Evolutionary conservation across 2,113 vertebrate genomes (phyloP).

Genomic region (Columba janthina): DNA sequence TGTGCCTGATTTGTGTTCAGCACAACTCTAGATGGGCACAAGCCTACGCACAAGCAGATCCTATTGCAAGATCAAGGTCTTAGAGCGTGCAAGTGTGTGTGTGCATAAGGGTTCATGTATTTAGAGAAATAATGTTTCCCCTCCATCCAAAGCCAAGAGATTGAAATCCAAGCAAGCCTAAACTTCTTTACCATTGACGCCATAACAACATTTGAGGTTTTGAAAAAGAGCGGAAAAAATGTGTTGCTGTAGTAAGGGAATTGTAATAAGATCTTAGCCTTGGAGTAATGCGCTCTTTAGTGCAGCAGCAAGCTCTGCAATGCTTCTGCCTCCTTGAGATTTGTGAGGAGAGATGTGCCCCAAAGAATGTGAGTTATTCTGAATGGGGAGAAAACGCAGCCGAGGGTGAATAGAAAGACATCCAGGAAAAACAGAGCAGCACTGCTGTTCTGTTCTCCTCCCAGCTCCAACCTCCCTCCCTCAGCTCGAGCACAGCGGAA

Average conservation of each 20-base stretch:
- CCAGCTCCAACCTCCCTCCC: background rate
- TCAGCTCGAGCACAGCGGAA: background rate
- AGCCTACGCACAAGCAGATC: background rate
- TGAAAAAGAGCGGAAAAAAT: slow-evolving; percentile 37
- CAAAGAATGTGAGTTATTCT: slow-evolving; percentile 31
- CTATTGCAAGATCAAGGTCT: background rate
- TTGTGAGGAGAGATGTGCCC: slow-evolving; percentile 54
- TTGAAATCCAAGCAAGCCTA: slow-evolving; percentile 57
- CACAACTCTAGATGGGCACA: background rate
- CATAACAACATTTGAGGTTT: slow-evolving; percentile 69
- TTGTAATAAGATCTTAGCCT: slow-evolving; percentile 55
- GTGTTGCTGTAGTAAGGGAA: slow-evolving; percentile 58
- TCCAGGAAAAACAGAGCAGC: slow-evolving; percentile 48
- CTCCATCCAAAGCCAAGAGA: slow-evolving; percentile 28
- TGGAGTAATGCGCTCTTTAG: background rate
- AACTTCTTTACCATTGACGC: slow-evolving; percentile 61
- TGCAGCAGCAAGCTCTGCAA: background rate
- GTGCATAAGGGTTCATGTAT: background rate
- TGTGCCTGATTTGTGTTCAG: background rate
- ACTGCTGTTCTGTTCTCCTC: background rate
- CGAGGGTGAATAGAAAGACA: slow-evolving; percentile 12
- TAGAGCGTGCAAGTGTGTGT: background rate
- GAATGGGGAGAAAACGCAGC: background rate
- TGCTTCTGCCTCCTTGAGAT: background rate
- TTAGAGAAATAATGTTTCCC: slow-evolving; percentile 55